Base-by-base conservation (phyloP, 35 echinoderm and acorn worm species). In the Anneissia japonica region DNA sequence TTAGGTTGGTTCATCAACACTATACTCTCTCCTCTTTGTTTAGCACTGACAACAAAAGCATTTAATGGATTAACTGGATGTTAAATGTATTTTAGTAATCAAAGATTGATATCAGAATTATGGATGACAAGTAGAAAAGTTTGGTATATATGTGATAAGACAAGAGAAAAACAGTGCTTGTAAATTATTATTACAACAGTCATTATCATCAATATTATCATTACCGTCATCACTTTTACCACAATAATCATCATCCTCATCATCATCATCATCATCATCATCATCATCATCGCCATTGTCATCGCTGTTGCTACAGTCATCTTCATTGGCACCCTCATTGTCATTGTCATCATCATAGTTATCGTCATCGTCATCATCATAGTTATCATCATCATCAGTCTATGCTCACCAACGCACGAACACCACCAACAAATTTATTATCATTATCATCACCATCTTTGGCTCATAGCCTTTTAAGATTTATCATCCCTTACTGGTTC, bases 1-100 rank as follows among this genome's bases (percentile, higher is more conserved):
- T 97, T 97, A 0, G 95, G 95, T 89, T 93, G 91, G 46, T 97
- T 93, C 46, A 91, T 92, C 77, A 87, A 82, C 33, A 85, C 90
- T 46, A 97, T 91, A 76, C 82, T 88, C 74, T 97, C 95, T 9
- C 91, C 95, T 64, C 95, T 77, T 73, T 89, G 83, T 33, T 97
- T 97, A 64, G 91, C 95, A 87, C 95, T 97, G 46, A 21, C n/a
- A 37, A 31, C n/a, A n/a, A n/a, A n/a, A n/a, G n/a, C n/a, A n/a
- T n/a, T n/a, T n/a, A n/a, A n/a, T n/a, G n/a, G n/a, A n/a, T n/a
- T n/a, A n/a, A n/a, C n/a, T n/a, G n/a, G n/a, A n/a, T n/a, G n/a
- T n/a, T n/a, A n/a, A n/a, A n/a, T n/a, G n/a, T n/a, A n/a, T n/a
- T n/a, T n/a, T n/a, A n/a, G n/a, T n/a, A n/a, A n/a, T n/a, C n/a